These are phyloP conservation scores for Nannobrachium achirus DNA, from an alignment of 2,113 vertebrate genomes.

Conservation along the genomic window DNA sequence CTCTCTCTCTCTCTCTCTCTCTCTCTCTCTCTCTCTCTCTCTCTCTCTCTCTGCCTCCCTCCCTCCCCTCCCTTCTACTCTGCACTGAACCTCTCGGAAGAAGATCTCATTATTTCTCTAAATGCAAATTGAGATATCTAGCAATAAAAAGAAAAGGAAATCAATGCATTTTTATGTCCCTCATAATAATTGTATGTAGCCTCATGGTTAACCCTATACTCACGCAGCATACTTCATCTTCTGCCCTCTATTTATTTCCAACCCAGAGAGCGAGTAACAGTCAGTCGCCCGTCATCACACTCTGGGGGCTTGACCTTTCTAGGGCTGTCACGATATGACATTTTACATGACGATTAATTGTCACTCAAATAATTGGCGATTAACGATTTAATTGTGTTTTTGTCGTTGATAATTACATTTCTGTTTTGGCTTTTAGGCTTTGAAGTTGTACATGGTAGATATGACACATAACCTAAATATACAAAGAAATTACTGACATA, in stretches of 20 bases:
- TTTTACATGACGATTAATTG: no score
- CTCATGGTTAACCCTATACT: conserved; percentile 15
- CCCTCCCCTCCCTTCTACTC: conserved; percentile 13
- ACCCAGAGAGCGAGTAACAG: not conserved
- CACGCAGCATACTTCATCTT: conserved; percentile 21
- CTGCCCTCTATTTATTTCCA: not conserved
- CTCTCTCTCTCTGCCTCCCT: conserved; percentile 8
- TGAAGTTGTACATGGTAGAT: no score
- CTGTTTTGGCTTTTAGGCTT: no score
- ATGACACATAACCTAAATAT: no score
- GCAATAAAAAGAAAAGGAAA: no score
- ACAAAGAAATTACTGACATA: no score
- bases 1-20: conserved; percentile 26
- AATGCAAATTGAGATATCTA: conserved; percentile 47
- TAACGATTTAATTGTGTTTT: no score
- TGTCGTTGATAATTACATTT: no score
- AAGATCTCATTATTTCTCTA: conserved; percentile 54
- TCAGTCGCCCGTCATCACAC: not conserved
- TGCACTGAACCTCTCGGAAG: conserved; percentile 57
- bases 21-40: conserved; percentile 24
- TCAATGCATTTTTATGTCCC: conserved; percentile 14
- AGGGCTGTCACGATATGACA: no score
- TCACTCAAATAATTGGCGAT: no score
- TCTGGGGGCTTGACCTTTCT: not conserved
- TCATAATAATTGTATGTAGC: conserved; percentile 19